Evolutionary conservation across 2,797 vertebrate genomes (phyloP).

Genomic region (Notamacropus eugenii): DNA sequence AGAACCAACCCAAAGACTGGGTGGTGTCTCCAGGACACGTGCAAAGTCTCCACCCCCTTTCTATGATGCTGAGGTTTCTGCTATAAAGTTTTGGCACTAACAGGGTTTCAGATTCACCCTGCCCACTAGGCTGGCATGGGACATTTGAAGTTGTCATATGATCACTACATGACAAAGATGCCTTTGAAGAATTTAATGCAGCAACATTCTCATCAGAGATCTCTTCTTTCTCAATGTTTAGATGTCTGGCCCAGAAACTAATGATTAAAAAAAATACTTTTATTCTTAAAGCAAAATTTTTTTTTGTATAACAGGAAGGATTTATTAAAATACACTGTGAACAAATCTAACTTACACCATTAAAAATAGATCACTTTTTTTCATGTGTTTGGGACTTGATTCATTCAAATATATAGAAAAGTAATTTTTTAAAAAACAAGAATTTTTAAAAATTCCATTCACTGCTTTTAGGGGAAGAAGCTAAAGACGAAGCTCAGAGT

Average conservation of each 20-base stretch:
- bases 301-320: not conserved
- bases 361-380: not conserved
- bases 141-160: not conserved
- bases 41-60: not conserved
- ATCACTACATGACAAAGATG: not conserved
- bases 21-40: not conserved
- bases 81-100: not conserved
- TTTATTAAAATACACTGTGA: slow-evolving; percentile 2
- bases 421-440: not conserved
- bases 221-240: not conserved
- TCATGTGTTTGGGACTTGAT: not conserved
- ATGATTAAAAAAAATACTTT: not conserved
- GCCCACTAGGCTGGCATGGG: not conserved
- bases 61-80: not conserved
- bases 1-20: not conserved
- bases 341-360: not conserved
- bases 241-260: slow-evolving; percentile 7
- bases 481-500: not conserved
- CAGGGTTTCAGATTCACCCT: slow-evolving; percentile 19
- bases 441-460: not conserved
- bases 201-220: not conserved
- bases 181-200: slow-evolving; percentile 18
- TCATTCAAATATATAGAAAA: not conserved
- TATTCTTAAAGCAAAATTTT: not conserved
- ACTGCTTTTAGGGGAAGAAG: not conserved